These are phyloP conservation scores for Rugalucina vietnamica DNA, from an alignment of 2,888 invertebrate genomes.

Conservation along the genomic window DNA sequence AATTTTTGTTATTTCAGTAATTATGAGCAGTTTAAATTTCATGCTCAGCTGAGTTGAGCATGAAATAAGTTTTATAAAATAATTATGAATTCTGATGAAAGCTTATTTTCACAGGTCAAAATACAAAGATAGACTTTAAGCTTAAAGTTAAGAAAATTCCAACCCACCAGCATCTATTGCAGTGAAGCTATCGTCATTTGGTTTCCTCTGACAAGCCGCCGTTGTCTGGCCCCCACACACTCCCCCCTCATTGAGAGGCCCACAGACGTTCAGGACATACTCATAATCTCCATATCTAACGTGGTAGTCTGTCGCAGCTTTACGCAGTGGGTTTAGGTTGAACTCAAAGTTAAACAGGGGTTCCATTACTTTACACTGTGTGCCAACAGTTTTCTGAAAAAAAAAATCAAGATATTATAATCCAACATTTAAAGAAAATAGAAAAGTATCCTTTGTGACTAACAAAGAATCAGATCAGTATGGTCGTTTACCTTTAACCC, in stretches of 20 bases:
- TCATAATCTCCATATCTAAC: slow-evolving; percentile 67
- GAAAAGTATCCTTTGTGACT: too few species aligned
- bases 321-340: slow-evolving; percentile 76
- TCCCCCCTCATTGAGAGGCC: slow-evolving; percentile 61
- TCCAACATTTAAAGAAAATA: too few species aligned
- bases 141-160: not conserved
- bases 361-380: slow-evolving; percentile 77
- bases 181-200: slow-evolving; percentile 38
- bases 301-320: slow-evolving; percentile 68
- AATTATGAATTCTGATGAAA: too few species aligned
- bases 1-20: too few species aligned
- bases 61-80: too few species aligned
- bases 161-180: slow-evolving; percentile 65
- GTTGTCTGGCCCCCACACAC: slow-evolving; percentile 46
- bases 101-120: too few species aligned
- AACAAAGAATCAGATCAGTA: too few species aligned
- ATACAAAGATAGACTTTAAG: too few species aligned
- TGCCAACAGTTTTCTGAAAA: slow-evolving; percentile 66
- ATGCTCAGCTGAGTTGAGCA: too few species aligned
- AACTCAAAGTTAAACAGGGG: slow-evolving; percentile 77
- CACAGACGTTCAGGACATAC: slow-evolving; percentile 79
- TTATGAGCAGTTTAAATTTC: too few species aligned
- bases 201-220: slow-evolving; percentile 72
- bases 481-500: too few species aligned
- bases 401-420: too few species aligned